Evolutionary conservation across 1,140 invertebrate species (phyloP), one percentile per base, ranked within the genome.

Genomic region (Mylabris phalerata): DNA sequence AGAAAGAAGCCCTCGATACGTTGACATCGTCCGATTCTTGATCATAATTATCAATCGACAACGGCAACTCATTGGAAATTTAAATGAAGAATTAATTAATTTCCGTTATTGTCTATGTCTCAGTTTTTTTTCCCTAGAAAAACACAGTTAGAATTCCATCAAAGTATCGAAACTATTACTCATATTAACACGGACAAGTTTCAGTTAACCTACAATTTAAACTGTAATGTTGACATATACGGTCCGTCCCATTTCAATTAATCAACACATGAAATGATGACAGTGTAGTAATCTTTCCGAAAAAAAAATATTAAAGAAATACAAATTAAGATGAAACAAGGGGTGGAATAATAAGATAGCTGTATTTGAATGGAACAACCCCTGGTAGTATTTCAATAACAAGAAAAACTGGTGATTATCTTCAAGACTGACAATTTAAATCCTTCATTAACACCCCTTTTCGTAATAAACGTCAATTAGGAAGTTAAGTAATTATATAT

Each of bases 401-500:
- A 65, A 69, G 65, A 62, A 64, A 55, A 42, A 49, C 27, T 55
- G 25, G 54, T 61, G 67, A 68, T 67, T 63, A 63, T 65, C 62
- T 65, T 60, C 52, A 32, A 32, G 32, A 5, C 32, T 32, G 60
- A 56, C 55, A 49, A 60, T 65, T 68, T 68, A 68, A 67, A 70
- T 69, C 66, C 65, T 66, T 68, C 64, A 68, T 69, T 69, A 64
- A 69, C 69, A 65, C 67, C 68, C 68, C 68, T 69, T 69, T 66
- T 70, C 60, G 67, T 69, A 69, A 71, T 71, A 71, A 71, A 71
- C 68, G 70, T 71, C 70, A 70, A 71, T 71, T 71, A 71, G 66
- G 32, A 68, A 61, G 60, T 48, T 64, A 63, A 66, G 66, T 70
- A 70, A 70, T 70, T 70, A 70, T 70, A 67, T 70, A 70, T 70